Base-by-base conservation (phyloP, 92 coral and sea anemone genomes). In the Phenganax subtilis region DNA sequence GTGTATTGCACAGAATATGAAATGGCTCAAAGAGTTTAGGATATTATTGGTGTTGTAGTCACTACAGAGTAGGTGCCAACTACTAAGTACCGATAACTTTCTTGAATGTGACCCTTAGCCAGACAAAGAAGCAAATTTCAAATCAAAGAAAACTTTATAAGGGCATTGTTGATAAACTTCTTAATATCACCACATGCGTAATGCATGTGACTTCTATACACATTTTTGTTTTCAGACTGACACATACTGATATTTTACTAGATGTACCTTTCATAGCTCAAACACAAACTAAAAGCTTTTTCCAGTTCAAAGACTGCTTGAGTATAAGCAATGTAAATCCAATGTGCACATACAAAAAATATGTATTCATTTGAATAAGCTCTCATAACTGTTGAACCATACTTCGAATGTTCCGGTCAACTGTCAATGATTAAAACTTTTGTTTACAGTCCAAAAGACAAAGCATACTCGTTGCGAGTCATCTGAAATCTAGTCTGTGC, bases 381-480 rank as follows among this genome's bases (percentile, higher is more conserved):
- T 66, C 72, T 9, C 4, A 37, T 47, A 16, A 25, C 20, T 37
- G n/a, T 53, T 51, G 30, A 68, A n/a, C 47, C 47, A 37, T 37
- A 28, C 14, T 68, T 68, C 70, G 73, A 68, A 68, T 68, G 53
- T 68, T 30, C 73, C 73, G 73, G 73, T 12, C 73, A 68, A 68
- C 73, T 68, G 73, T 68, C 73, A 37, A 53, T 30, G 73, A 37
- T 37, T 8, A 68, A 17, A 68, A 68, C 14, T 10, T 30, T 30
- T 68, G 11, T 68, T 9, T 17, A 29, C 53, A 68, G 73, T 9
- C 6, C 16, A 29, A 16, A 30, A 68, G 10, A 64, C 12, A 20
- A 44, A 64, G 12, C 30, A 30, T 64, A 12, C 17, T 8, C 30
- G 10, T 64, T 28, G 27, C 30, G 70, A 64, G 37, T 20, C 37